Conservation (phyloP, 2,113 vertebrate genomes). For the Willisornis vidua region DNA sequence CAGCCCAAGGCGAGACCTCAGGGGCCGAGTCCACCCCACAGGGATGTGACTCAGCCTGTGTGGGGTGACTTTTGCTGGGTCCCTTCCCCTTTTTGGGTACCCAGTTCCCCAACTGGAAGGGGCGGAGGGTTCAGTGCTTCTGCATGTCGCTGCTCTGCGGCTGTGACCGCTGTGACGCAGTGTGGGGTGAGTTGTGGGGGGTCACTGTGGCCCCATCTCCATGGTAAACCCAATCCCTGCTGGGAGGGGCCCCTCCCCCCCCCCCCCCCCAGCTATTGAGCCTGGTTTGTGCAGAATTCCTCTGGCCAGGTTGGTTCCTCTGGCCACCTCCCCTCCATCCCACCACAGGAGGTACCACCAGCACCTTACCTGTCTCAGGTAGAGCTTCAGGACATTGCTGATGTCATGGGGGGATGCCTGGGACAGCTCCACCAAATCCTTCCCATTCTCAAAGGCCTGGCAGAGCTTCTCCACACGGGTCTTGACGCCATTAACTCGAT, state of each 20-base stretch:
- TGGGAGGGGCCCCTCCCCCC: background rate
- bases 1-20: background rate
- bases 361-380: conserved; percentile 89
- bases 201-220: background rate
- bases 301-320: background rate
- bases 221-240: accelerated
- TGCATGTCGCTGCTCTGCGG: accelerated
- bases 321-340: background rate
- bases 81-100: background rate
- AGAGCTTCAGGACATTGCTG: conserved; percentile 97
- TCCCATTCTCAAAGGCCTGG: conserved; percentile 94
- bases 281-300: background rate
- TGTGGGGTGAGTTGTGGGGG: background rate
- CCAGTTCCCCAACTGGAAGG: background rate
- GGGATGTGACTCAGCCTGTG: background rate
- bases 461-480: conserved; percentile 96
- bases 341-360: background rate
- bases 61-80: background rate
- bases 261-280: accelerated
- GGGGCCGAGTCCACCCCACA: background rate
- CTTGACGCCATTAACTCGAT: conserved; percentile 95
- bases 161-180: background rate
- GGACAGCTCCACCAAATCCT: conserved; percentile 93
- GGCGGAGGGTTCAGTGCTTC: accelerated
- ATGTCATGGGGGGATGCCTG: conserved; percentile 94